Evolutionary conservation across 2,888 invertebrate species (phyloP), one percentile per base, ranked within the genome.

Genomic region (Nomada flava): DNA sequence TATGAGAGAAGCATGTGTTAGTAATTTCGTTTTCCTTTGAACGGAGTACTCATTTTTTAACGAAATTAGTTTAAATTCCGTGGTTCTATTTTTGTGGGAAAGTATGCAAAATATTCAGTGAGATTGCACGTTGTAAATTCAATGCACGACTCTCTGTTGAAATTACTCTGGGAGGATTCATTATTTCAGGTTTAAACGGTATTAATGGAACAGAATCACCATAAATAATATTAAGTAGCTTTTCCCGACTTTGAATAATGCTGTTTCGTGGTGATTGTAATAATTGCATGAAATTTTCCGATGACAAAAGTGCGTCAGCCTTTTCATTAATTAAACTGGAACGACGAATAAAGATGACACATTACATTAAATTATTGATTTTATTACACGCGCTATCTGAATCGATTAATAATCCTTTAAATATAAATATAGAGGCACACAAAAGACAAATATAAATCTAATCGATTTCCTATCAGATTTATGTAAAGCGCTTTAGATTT

Each of bases 61-160:
- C 7, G 36, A 7, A 36, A 36, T 36, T 7, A 36, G 7, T 10
- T 15, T 9, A 10, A 15, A 53, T n/a, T 29, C 23, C 23, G 15
- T 13, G 44, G 13, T n/a, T 47, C 13, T 18, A 13, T n/a, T 47
- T 63, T 47, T 63, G 15, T 4, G 1, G 9, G n/a, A 23, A 67
- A 15, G 36, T 57, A 18, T n/a, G 9, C 7, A 50, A 15, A 23
- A 69, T 47, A 52, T 64, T 23, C 63, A 57, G 47, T 50, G 47
- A 29, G 57, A 70, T 70, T 26, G 52, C 52, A 36, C 55, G 29
- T 52, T 50, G 26, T 42, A 63, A 69, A 78, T 78, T 75, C 67
- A 68, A 20, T 15, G 36, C 23, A 1, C 0, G 18, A 55, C 26
- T 42, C 55, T 42, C 29, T 26, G 36, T 29, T 50, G 10, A 2